Percentiles rank a stretch among this genome's conserved stretches.
phyloP scores from a whole-genome alignment of 1,140 invertebrate species.

The Drosophila ficusphila region DNA sequence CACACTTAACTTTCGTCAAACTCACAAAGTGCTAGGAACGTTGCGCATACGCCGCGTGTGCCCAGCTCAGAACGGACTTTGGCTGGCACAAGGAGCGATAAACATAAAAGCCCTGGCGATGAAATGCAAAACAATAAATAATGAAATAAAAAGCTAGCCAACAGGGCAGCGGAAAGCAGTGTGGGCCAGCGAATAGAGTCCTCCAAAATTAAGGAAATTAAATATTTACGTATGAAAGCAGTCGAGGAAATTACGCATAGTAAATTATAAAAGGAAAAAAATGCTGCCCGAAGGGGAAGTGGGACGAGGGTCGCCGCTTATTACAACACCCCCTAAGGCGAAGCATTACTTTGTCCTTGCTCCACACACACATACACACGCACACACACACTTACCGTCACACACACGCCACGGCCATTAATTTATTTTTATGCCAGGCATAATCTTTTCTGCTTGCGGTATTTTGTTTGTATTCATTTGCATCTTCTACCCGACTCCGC shows the following conservation, averaged over 20 bases:
- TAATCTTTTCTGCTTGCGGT: constrained; percentile 66
- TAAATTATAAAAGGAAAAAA: constrained; percentile 68
- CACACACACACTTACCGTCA: constrained; percentile 5
- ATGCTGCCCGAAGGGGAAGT: constrained; percentile 1
- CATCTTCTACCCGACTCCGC: constrained; percentile 25
- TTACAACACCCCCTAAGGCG: constrained; percentile 52
- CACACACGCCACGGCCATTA: constrained; percentile 61
- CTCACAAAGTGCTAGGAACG: constrained; percentile 13
- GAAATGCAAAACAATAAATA: constrained; percentile 80
- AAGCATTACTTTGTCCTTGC: constrained; percentile 68
- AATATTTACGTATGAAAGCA: constrained; percentile 75
- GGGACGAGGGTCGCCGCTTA: constrained; percentile 33
- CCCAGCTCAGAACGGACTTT: neutral
- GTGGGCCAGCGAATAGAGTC: constrained; percentile 34
- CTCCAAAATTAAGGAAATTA: constrained; percentile 63
- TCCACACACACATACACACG: constrained; percentile 25
- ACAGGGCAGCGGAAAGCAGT: neutral
- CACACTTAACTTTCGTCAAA: constrained; percentile 42
- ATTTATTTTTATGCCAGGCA: constrained; percentile 78
- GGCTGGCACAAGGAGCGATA: constrained; percentile 48
- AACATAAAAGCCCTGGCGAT: constrained; percentile 70
- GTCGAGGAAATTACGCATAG: constrained; percentile 72
- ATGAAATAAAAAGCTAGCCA: constrained; percentile 63
- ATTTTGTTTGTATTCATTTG: constrained; percentile 53
- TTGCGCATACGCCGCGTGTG: constrained; percentile 44